Evolutionary conservation across 2,113 vertebrate species (phyloP).

Genomic region (Prietella phreatophila): DNA sequence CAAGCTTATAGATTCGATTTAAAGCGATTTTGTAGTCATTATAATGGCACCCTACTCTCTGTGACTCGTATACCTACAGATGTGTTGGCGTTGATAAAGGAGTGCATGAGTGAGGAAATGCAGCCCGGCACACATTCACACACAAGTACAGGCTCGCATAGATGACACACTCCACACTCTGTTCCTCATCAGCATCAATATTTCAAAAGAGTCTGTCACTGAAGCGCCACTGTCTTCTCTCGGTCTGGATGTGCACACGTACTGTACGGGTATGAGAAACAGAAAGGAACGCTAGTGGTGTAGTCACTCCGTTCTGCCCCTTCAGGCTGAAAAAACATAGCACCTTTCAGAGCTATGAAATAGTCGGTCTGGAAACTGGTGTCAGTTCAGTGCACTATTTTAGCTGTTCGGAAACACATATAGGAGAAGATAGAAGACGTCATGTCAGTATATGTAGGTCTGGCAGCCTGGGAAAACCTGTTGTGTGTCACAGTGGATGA

Average conservation of each 20-base stretch:
- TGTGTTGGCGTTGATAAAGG: constrained; percentile 5
- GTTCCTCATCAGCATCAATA: constrained; percentile 72
- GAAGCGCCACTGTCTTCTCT: constrained; percentile 52
- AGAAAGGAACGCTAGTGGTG: constrained; percentile 21
- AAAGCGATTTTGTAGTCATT: neutral
- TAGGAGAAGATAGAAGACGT: neutral
- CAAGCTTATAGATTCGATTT: neutral
- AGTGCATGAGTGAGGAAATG: constrained; percentile 27
- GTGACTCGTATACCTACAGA: constrained; percentile 22
- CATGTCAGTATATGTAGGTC: neutral
- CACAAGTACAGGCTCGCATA: constrained; percentile 54
- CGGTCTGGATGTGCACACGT: constrained; percentile 19
- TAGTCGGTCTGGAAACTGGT: neutral
- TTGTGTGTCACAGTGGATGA: neutral
- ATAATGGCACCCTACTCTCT: neutral
- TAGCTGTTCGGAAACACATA: neutral
- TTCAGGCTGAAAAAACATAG: neutral
- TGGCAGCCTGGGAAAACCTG: neutral
- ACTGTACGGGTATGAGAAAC: constrained; percentile 26
- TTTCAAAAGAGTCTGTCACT: constrained; percentile 69
- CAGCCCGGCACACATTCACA: constrained; percentile 42
- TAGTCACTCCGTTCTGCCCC: neutral
- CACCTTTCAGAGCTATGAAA: neutral
- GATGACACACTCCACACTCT: constrained; percentile 67
- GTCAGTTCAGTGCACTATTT: neutral